Evolutionary conservation across 1,140 invertebrate genomes (phyloP), one percentile per base, ranked within the genome.

Genomic region (Parapsyche elsis): DNA sequence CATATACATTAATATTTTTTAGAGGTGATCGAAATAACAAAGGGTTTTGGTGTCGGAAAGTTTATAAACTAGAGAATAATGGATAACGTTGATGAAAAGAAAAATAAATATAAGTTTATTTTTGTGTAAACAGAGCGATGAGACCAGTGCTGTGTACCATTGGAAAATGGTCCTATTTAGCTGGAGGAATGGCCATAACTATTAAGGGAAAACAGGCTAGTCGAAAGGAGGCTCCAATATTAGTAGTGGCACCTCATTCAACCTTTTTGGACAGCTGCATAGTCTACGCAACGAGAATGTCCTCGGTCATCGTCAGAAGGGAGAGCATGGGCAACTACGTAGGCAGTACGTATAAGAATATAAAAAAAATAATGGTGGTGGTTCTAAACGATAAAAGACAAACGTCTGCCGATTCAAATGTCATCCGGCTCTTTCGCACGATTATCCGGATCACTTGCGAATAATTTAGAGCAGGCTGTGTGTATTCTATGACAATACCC

Each of bases 231-330:
- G 95, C 95, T 1, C 94, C 95, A 2, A 94, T 97, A 83, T 88
- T 97, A 67, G 94, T 95, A n/a, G 91, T 94, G 44, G 95, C 95
- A 2, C 95, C 95, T 5, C 95, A 97, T 88, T 95, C 94, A 44
- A 95, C 95, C 0, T 96, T 95, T 89, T 90, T 96, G 81, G 95
- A 97, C 89, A 94, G 94, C 81, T 92, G 95, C 84, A 93, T 95
- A 81, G 92, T 94, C 83, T 95, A 95, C 86, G 92, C 94, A 81
- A 93, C 92, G 14, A 92, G 91, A 84, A 93, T 95, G 86, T 94
- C 94, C 10, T 94, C 93, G 19, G 93, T 94, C 84, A 94, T 96
- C 86, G 93, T 94, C 81, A 90, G 94, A 83, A 91, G 93, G 82
- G 95, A 96, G 86, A 94, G 93, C 86, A 91, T 92, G 84, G 92